Base-by-base conservation (phyloP, 2,888 invertebrate species). In the Pammene aurita region DNA sequence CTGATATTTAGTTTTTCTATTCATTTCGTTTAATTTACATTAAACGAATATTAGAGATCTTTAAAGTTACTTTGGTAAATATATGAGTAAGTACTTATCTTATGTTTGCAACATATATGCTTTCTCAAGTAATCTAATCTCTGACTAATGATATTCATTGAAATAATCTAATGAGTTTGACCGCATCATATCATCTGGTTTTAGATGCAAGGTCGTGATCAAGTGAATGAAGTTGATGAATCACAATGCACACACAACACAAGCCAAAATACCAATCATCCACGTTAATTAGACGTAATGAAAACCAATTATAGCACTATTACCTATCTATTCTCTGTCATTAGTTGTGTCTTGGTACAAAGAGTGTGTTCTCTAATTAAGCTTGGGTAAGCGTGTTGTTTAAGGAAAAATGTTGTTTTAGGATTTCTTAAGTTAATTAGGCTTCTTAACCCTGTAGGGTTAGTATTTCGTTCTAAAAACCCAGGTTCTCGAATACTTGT, bases 141-240 rank as follows among this genome's bases (percentile, higher is more conserved):
- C 11, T n/a, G 52, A 58, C 52, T 42, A 63, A 64, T 57, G 13
- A 48, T 56, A 34, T 63, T 64, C 44, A 64, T 69, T 52, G 13
- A 58, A 64, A 63, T 44, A 52, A 54, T 52, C 58, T 18, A 46
- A 44, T 52, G 58, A 7, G 55, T 52, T 56, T 18, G 16, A 44
- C 18, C 44, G 35, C 44, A 52, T 57, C 35, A 50, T 58, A 35
- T 64, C 13, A 52, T 9, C 42, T 42, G 11, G 4, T 42, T 56
- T 50, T 57, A 57, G 67, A 56, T 18, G 16, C 65, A 63, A 57
- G 63, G 63, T 52, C 63, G 13, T 58, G 52, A 38, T 16, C n/a
- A 52, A 46, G 50, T 68, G 63, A 68, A 68, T 68, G 52, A 68
- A 68, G 44, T 41, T 46, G 13, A 63, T 63, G 38, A 18, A 46